Evolutionary conservation across 2,797 vertebrate genomes (phyloP).

Genomic region (Sternotherus odoratus): DNA sequence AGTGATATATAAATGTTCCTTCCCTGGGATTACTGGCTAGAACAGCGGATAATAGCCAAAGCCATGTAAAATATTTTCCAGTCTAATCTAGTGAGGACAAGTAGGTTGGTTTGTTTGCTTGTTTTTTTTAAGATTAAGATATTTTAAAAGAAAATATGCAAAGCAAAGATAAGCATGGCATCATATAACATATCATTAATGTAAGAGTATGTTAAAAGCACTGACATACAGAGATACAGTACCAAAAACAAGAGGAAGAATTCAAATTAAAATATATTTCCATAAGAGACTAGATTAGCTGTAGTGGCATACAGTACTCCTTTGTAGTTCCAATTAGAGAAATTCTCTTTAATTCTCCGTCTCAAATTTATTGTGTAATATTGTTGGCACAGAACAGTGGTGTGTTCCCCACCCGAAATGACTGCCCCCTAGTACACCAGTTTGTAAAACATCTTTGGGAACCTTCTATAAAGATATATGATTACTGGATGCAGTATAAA

Average conservation of each 20-base stretch:
- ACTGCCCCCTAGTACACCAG: background rate
- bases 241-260: background rate
- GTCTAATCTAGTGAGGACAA: background rate
- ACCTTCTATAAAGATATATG: background rate
- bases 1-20: background rate
- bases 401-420: background rate
- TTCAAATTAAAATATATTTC: background rate
- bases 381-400: background rate
- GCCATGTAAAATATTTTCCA: background rate
- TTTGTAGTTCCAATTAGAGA: background rate
- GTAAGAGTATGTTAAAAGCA: background rate
- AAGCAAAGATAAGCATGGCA: background rate
- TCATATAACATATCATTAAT: background rate
- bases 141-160: background rate
- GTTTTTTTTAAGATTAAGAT: background rate
- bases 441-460: background rate
- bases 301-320: background rate
- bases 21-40: background rate
- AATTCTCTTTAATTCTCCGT: background rate
- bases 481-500: background rate
- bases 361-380: accelerated
- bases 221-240: background rate
- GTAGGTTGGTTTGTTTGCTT: background rate
- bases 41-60: background rate
- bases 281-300: background rate